Conservation (phyloP, 2,888 invertebrate species). For the Papilio elwesi region DNA sequence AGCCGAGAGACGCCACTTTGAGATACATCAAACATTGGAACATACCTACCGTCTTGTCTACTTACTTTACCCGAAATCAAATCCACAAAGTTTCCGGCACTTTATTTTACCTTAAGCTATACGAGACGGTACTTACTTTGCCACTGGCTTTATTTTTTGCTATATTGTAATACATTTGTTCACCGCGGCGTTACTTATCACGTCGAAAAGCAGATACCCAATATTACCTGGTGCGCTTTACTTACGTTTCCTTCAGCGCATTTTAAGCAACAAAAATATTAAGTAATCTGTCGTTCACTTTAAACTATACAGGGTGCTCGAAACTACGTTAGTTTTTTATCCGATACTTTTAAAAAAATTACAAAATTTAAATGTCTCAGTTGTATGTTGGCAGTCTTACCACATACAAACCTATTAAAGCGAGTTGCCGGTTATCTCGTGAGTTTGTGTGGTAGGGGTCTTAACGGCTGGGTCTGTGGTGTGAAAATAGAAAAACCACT, state of each 20-base stretch:
- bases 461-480: slow-evolving; percentile 76
- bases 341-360: neutral
- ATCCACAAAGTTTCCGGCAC: slow-evolving; percentile 25
- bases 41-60: slow-evolving; percentile 64
- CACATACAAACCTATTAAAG: slow-evolving; percentile 82
- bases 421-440: slow-evolving; percentile 58
- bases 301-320: slow-evolving; percentile 20
- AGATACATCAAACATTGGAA: slow-evolving; percentile 13
- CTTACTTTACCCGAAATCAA: slow-evolving; percentile 42
- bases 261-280: slow-evolving; percentile 36
- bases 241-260: slow-evolving; percentile 63
- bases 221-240: slow-evolving; percentile 71
- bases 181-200: slow-evolving; percentile 36
- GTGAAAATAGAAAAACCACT: slow-evolving; percentile 73
- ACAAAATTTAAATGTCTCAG: slow-evolving; percentile 35
- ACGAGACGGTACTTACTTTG: slow-evolving; percentile 40
- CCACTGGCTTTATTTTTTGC: slow-evolving; percentile 21
- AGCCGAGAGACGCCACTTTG: slow-evolving; percentile 60
- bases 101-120: slow-evolving; percentile 25
- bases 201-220: slow-evolving; percentile 44
- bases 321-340: slow-evolving; percentile 22
- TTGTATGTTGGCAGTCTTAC: slow-evolving; percentile 83
- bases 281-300: slow-evolving; percentile 23
- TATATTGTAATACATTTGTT: neutral
- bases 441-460: slow-evolving; percentile 63